Evolutionary conservation across 2,797 vertebrate genomes (phyloP).

Genomic region (Aldrovandia affinis): DNA sequence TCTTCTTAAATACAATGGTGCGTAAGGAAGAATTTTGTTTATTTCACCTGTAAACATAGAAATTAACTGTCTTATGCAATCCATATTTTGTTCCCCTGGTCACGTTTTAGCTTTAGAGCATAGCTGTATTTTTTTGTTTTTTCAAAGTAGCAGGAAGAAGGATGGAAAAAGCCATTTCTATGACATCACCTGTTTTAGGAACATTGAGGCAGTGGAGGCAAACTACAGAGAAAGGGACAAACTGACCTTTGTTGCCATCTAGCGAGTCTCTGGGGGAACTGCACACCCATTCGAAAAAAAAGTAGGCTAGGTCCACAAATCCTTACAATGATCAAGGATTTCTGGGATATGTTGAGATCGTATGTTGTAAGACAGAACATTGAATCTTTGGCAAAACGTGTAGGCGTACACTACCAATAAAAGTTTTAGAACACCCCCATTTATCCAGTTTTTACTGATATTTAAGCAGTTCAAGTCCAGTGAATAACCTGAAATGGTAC

Average conservation of each 20-base stretch:
- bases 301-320: neutral
- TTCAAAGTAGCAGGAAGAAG: neutral
- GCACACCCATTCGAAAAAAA: neutral
- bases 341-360: neutral
- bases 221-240: neutral
- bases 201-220: neutral
- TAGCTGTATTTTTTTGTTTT: neutral
- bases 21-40: neutral
- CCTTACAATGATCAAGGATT: neutral
- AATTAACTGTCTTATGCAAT: neutral
- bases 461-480: too few relatives aligned
- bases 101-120: neutral
- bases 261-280: neutral
- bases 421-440: too few relatives aligned
- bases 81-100: neutral
- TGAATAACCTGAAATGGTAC: too few relatives aligned
- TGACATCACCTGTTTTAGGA: conserved; percentile 17
- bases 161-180: conserved; percentile 6
- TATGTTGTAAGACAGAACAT: neutral
- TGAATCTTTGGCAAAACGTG: neutral
- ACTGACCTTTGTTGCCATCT: neutral
- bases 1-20: neutral
- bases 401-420: too few relatives aligned
- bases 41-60: neutral
- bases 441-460: too few relatives aligned